These are phyloP conservation scores for Electrophaes corylata DNA, from an alignment of 2,888 invertebrate genomes.

Conservation along the genomic window DNA sequence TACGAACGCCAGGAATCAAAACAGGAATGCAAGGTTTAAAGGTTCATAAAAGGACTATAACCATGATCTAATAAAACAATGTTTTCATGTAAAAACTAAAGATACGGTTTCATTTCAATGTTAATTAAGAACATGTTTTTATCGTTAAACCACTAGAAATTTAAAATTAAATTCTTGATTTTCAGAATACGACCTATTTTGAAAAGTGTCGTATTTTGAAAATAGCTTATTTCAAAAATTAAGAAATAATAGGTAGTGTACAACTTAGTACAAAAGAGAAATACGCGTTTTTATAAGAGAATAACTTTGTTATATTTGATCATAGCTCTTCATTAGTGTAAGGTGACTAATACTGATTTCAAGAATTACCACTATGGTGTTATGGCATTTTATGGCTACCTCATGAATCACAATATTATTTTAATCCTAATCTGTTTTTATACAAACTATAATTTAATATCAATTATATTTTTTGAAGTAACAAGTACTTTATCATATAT, in stretches of 20 bases:
- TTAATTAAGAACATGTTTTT: neutral
- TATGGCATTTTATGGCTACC: constrained; percentile 84
- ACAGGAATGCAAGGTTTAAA: constrained; percentile 64
- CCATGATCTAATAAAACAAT: constrained; percentile 22
- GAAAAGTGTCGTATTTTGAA: too few relatives aligned
- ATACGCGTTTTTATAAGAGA: neutral
- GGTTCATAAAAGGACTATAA: constrained; percentile 45
- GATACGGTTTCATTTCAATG: neutral
- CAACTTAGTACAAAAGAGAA: too few relatives aligned
- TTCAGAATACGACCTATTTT: too few relatives aligned
- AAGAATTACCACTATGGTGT: constrained; percentile 49
- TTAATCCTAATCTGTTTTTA: constrained; percentile 71
- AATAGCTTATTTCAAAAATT: too few relatives aligned
- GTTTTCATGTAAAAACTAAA: neutral
- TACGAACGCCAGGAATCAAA: constrained; percentile 62
- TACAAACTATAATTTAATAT: constrained; percentile 63
- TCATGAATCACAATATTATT: constrained; percentile 74
- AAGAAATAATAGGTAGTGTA: too few relatives aligned
- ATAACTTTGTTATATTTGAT: constrained; percentile 8
- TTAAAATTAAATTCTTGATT: too few relatives aligned
- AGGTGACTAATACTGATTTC: constrained; percentile 63
- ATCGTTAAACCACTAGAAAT: too few relatives aligned
- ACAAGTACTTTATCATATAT: constrained; percentile 63
- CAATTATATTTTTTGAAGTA: constrained; percentile 62
- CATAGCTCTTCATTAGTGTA: constrained; percentile 19